A percentile compares a stretch with the other conserved stretches of the same genome.
phyloP scores from a whole-genome alignment of 1,140 invertebrate species.

The Drosophila azteca region DNA sequence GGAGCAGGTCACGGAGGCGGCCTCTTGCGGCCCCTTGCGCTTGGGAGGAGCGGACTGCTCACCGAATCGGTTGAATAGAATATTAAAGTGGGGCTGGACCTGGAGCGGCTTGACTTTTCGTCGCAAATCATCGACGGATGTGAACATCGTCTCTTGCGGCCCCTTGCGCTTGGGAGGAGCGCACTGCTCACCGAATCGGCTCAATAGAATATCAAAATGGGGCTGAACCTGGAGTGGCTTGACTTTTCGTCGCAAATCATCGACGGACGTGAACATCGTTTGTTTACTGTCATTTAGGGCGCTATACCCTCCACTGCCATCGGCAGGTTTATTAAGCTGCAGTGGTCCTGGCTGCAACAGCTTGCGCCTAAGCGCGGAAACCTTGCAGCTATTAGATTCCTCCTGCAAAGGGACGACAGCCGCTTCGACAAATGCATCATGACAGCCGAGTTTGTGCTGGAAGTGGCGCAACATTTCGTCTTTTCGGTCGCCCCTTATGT shows the following conservation, averaged over 20 bases:
- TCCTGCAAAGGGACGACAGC: neutral
- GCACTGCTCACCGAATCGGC: too few species aligned
- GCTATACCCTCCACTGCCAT: neutral
- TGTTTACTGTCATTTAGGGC: neutral
- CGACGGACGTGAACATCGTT: constrained; percentile 10
- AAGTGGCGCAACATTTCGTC: neutral
- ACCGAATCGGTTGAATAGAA: too few species aligned
- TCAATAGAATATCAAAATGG: neutral
- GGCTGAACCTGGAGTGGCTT: constrained; percentile 9
- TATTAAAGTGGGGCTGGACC: neutral
- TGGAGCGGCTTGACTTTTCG: neutral
- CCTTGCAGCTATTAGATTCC: neutral
- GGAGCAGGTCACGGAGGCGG: neutral
- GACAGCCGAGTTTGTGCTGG: constrained; percentile 3
- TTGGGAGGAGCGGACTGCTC: neutral
- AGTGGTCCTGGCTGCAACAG: constrained; percentile 1
- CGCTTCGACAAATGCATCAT: neutral
- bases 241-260: constrained; percentile 10
- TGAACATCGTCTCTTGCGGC: neutral
- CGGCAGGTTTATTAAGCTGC: constrained; percentile 3
- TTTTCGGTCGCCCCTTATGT: constrained; percentile 3
- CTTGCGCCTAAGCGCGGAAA: neutral
- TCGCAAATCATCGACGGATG: constrained; percentile 24
- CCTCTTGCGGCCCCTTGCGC: neutral
- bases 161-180: neutral